Base-by-base conservation (phyloP, 2,113 vertebrate genomes). In the Prunella fulvescens region DNA sequence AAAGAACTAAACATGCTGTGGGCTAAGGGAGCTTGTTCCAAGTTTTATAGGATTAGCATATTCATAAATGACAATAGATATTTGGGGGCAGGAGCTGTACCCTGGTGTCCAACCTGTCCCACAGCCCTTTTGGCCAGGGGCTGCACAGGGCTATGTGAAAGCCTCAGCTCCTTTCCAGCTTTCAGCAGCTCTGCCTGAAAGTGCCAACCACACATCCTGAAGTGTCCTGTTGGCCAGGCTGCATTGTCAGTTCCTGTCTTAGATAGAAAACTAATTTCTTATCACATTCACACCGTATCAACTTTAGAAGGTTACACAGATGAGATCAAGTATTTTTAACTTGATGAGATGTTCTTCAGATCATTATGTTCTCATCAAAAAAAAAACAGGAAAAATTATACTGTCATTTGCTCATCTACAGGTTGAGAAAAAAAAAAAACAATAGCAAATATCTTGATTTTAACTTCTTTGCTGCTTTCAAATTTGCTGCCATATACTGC, bases 281-380 rank as follows among this genome's bases (percentile, higher is more conserved):
- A 88, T 81, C 90, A 81, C 19, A 72, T 56, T 72, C 79, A 74
- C 18, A 37, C 10, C 4, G 0, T 37, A 67, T 72, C 85, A 94
- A 81, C 88, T 96, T 72, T 66, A 65, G 94, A 95, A 92, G 35
- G 73, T 95, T 93, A 93, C 92, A 79, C 10, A 58, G 81, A 94
- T 53, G 62, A 95, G 71, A 33, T 31, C 31, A 57, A 93, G 42
- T 48, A 80, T 60, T 86, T 95, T 93, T 92, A 96, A 86, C 25
- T 70, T 71, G 90, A 91, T 90, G 81, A 96, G 80, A 89, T 18
- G 17, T 90, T 96, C 91, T 95, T 96, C 81, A 95, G 65, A 92
- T 96, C 85, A 96, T 96, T 93, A 95, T 33, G 61, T 47, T 71
- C 60, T 95, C 92, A 91, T 94, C 53, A 92, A 86, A 95, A 97